Conservation (phyloP, 2,113 vertebrate genomes). For the Euleptes europaea region DNA sequence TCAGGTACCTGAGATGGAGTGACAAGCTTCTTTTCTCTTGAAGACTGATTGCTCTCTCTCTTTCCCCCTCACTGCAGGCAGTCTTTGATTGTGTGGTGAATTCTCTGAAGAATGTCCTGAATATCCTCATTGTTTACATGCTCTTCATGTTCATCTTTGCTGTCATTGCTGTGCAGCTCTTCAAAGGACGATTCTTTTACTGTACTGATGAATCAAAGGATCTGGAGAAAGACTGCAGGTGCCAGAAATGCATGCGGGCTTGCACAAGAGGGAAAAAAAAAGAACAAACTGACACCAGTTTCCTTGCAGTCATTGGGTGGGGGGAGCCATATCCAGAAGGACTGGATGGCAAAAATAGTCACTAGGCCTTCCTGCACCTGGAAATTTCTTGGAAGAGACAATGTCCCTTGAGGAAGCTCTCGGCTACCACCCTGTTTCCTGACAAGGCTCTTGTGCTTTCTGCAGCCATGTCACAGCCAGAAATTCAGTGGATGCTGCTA, state of each 20-base stretch:
- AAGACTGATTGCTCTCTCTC: neutral
- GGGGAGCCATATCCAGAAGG: neutral
- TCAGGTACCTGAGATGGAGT: neutral
- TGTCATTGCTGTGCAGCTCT: slow-evolving; percentile 96
- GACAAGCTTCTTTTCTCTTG: neutral
- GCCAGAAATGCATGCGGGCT: neutral
- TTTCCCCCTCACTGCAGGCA: slow-evolving; percentile 76
- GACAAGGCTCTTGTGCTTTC: too few relatives aligned
- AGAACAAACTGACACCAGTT: neutral
- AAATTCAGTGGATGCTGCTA: too few relatives aligned
- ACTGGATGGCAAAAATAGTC: neutral
- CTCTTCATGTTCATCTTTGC: slow-evolving; percentile 99
- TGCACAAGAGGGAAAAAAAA: neutral
- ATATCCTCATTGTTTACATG: slow-evolving; percentile 96
- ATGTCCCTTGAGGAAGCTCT: neutral
- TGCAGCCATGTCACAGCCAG: too few relatives aligned
- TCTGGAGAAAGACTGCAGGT: slow-evolving; percentile 96
- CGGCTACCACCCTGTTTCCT: neutral
- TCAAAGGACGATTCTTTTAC: slow-evolving; percentile 97
- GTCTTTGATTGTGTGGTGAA: slow-evolving; percentile 98
- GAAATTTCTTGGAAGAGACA: neutral
- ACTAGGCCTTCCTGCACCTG: neutral
- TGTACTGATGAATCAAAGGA: slow-evolving; percentile 96
- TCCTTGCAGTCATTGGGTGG: too few relatives aligned
- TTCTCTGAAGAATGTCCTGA: slow-evolving; percentile 95